Base-by-base conservation (phyloP, 2,113 vertebrate genomes). In the Oreochromis aureus region DNA sequence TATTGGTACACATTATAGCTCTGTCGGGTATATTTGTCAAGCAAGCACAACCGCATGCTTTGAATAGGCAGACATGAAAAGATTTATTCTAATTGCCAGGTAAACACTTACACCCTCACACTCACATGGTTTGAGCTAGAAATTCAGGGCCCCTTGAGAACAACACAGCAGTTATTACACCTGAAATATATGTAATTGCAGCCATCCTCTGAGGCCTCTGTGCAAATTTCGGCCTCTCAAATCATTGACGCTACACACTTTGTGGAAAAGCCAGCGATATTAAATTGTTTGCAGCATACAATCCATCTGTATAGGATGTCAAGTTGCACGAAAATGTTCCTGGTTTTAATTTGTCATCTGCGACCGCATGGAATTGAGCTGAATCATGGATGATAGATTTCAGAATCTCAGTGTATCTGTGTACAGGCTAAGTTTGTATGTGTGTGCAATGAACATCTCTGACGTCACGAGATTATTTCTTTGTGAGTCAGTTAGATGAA, bases 401-500 rank as follows among this genome's bases (percentile, higher is more conserved):
- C 18, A 55, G 34, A 66, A 13, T 9, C 36, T 53, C 0, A 19
- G 79, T 85, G 46, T 81, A 46, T 12, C 58, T 78, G 44, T 56
- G 53, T 36, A 56, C n/a, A 27, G 9, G 19, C n/a, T 22, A 73
- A 30, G 69, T 46, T 46, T 76, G 3, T 51, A 19, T 12, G 48
- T 48, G 76, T n/a, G 66, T 41, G 79, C 48, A 27, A 89, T 88
- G 82, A 87, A 85, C 66, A 66, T 80, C 81, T 34, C 73, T 85
- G 87, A 89, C 58, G 54, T 88, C 76, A 81, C n/a, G 5, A 69
- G 82, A 90, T 87, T 89, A 82, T 79, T 78, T 91, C 11, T 80
- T 63, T 85, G 85, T 30, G 80, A 89, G 85, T 61, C 76, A 41
- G 54, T 27, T 10, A 87, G 84, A 93, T 92, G 81, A 90, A 87